phyloP scores from a whole-genome alignment of 1,140 invertebrate genomes.

The Manduca sexta region DNA sequence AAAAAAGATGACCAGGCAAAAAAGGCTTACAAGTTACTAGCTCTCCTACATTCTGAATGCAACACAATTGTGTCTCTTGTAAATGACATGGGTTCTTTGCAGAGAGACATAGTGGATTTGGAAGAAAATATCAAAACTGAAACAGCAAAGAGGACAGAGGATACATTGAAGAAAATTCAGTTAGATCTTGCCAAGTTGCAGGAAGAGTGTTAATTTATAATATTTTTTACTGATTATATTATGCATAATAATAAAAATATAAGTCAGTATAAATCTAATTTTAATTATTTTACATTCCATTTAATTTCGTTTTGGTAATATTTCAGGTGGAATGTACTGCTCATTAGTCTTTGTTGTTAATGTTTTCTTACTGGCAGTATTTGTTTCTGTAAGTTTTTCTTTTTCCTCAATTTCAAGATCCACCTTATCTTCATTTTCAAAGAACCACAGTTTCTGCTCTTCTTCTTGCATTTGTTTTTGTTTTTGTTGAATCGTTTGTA shows the following conservation, averaged over 20 bases:
- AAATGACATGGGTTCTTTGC: slow-evolving; percentile 87
- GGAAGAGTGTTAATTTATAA: slow-evolving; percentile 74
- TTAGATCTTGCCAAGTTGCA: slow-evolving; percentile 88
- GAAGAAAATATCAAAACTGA: slow-evolving; percentile 95
- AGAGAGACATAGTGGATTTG: slow-evolving; percentile 90
- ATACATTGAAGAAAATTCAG: slow-evolving; percentile 88
- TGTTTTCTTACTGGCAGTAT: slow-evolving; percentile 64
- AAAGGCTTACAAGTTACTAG: slow-evolving; percentile 91
- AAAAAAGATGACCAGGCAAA: slow-evolving; percentile 91
- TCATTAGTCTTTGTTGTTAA: slow-evolving; percentile 65
- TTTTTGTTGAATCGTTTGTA: slow-evolving; percentile 75
- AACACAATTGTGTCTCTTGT: slow-evolving; percentile 86
- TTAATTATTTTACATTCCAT: background rate
- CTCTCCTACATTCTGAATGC: slow-evolving; percentile 90
- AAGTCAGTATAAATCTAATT: background rate
- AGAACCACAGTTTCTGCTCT: slow-evolving; percentile 84
- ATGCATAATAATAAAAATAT: background rate
- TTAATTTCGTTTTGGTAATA: slow-evolving; percentile 53
- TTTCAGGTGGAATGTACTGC: slow-evolving; percentile 81
- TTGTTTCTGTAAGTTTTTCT: slow-evolving; percentile 66
- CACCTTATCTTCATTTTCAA: slow-evolving; percentile 83
- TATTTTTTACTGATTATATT: background rate
- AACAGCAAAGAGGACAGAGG: slow-evolving; percentile 85
- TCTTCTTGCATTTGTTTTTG: slow-evolving; percentile 74
- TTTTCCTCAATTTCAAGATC: slow-evolving; percentile 81